phyloP scores from a whole-genome alignment of 1,140 invertebrate species.

The Lasioglossum albipes region DNA sequence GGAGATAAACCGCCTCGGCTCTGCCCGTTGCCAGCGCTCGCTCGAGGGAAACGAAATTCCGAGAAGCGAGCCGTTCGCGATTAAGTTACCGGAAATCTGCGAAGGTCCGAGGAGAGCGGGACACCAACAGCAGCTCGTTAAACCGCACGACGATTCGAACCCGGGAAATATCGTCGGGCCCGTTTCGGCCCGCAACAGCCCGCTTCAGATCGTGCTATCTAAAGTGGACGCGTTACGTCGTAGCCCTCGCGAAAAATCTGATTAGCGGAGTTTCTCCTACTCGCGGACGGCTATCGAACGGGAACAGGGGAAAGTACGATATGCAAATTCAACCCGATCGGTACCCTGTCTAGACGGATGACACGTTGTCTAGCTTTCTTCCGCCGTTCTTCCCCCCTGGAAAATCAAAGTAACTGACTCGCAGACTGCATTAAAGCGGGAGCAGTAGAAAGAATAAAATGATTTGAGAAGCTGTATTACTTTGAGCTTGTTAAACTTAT shows the following conservation, averaged over 20 bases:
- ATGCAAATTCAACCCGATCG: constrained; percentile 59
- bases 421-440: no score
- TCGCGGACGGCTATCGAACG: constrained; percentile 19
- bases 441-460: no score
- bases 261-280: constrained; percentile 55
- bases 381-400: constrained; percentile 2
- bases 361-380: constrained; percentile 47
- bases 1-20: constrained; percentile 19
- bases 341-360: constrained; percentile 42
- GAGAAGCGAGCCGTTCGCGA: constrained; percentile 2
- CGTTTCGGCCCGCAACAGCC: no score
- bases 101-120: neutral
- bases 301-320: constrained; percentile 55
- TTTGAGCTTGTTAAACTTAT: no score
- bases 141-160: constrained; percentile 26
- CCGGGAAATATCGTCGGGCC: neutral
- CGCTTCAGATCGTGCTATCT: constrained; percentile 16
- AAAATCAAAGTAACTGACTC: no score
- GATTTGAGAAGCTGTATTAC: no score
- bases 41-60: constrained; percentile 38
- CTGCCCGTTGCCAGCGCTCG: neutral
- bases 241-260: constrained; percentile 16
- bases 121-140: constrained; percentile 2
- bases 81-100: constrained; percentile 19
- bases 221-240: neutral